These are phyloP conservation scores for Sphaeramia orbicularis DNA, from an alignment of 2,797 vertebrate species.

Conservation along the genomic window DNA sequence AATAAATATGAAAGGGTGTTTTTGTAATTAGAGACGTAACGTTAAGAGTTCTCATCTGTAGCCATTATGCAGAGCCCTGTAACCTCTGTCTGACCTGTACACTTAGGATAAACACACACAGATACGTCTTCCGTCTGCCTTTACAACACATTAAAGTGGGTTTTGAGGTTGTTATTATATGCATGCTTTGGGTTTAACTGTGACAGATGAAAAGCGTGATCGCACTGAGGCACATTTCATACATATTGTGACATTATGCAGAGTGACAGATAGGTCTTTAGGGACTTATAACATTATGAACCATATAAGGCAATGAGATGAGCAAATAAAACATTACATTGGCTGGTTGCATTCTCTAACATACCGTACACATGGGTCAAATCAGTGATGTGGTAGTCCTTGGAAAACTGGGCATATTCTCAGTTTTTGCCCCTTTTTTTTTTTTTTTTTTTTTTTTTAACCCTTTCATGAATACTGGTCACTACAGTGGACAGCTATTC, in stretches of 20 bases:
- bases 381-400: no score
- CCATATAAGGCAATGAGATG: not conserved
- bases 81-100: slow-evolving; percentile 32
- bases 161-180: slow-evolving; percentile 6
- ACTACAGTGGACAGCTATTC: no score
- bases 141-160: slow-evolving; percentile 1
- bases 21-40: slow-evolving; percentile 44
- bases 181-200: slow-evolving; percentile 14
- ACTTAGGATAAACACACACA: slow-evolving; percentile 17
- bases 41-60: slow-evolving; percentile 41
- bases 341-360: not conserved
- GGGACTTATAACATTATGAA: slow-evolving; percentile 13
- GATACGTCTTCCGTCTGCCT: slow-evolving; percentile 5
- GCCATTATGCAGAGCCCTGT: slow-evolving; percentile 17
- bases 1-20: slow-evolving; percentile 37
- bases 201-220: slow-evolving; percentile 7
- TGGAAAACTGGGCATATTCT: no score
- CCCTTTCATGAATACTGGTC: no score
- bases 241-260: slow-evolving; percentile 36
- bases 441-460: no score
- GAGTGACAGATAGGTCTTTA: slow-evolving; percentile 29
- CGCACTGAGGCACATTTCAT: slow-evolving; percentile 11
- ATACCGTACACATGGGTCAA: not conserved
- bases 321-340: not conserved
- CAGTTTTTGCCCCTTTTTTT: no score